phyloP scores from a whole-genome alignment of 1,140 invertebrate species.

The Laodelphax striatellus region DNA sequence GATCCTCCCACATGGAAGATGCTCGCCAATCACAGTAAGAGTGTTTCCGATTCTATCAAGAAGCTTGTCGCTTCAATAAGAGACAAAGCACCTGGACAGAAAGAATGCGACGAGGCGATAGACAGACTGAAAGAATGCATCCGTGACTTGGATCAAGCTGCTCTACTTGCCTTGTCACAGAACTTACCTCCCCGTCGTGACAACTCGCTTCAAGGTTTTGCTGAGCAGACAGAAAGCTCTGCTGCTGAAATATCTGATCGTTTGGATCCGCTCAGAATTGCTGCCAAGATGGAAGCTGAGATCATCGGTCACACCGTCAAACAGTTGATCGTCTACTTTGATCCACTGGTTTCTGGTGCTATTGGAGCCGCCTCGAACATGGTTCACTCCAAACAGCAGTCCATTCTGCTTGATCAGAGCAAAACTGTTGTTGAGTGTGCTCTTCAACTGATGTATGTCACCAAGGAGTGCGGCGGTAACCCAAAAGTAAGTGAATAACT shows the following conservation, averaged over 20 bases:
- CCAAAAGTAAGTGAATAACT: constrained; percentile 44
- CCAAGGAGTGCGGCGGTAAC: constrained; percentile 89
- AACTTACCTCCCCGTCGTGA: constrained; percentile 57
- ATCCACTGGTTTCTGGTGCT: constrained; percentile 68
- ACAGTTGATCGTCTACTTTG: constrained; percentile 71
- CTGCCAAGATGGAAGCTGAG: constrained; percentile 85
- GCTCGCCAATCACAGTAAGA: constrained; percentile 85
- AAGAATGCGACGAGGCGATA: constrained; percentile 80
- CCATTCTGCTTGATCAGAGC: constrained; percentile 77
- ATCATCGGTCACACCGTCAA: constrained; percentile 76
- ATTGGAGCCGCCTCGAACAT: constrained; percentile 84
- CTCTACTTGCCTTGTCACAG: constrained; percentile 77
- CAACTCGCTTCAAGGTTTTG: constrained; percentile 70
- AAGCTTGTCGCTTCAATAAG: constrained; percentile 81
- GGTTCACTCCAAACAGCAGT: constrained; percentile 80
- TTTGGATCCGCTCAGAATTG: constrained; percentile 65
- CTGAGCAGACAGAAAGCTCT: constrained; percentile 62
- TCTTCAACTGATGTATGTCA: constrained; percentile 69
- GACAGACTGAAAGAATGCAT: constrained; percentile 64
- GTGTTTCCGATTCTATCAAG: constrained; percentile 93
- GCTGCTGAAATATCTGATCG: constrained; percentile 65
- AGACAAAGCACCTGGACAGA: constrained; percentile 90
- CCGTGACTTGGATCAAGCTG: constrained; percentile 73
- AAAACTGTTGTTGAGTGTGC: constrained; percentile 90
- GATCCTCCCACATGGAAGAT: constrained; percentile 90